Evolutionary conservation across 1,140 invertebrate species (phyloP), one percentile per base, ranked within the genome.

Genomic region (Lethrus apterus): DNA sequence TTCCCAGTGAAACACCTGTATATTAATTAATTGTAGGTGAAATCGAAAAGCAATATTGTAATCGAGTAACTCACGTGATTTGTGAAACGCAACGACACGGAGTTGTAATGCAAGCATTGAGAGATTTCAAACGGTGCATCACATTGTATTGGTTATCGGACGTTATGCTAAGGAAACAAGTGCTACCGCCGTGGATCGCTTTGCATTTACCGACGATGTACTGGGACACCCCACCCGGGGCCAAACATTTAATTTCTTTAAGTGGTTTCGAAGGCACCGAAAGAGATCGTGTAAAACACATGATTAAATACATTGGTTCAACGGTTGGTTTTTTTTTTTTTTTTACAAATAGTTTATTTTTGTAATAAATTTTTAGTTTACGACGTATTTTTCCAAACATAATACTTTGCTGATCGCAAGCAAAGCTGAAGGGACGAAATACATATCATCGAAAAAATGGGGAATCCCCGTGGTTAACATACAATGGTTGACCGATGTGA

Each of bases 91-190:
- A 94, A 68, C 80, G 84, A 21, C 87, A 89, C 61, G 86, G 89
- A 20, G 79, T 88, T 14, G 89, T 92, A 10, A 87, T 89, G 72
- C 85, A 89, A 63, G 81, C 82, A 51, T 54, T 70, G 4, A 59
- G 74, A 8, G 73, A 76, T 34, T 58, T 49, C 35, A 65, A 66
- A 55, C 46, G 64, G 35, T 89, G 93, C 60, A 88, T 98, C 3
- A 95, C 91, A 4, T 83, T 91, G 7, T 88, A 88, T 69, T 98
- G 94, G 94, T 69, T 98, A 9, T 93, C 87, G 48, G 93, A 97
- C 66, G 83, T 91, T 18, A 78, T 95, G 44, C 62, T 78, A 1
- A 82, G 85, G 41, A 84, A 90, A 54, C 86, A 88, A 62, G 80
- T 67, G 3, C 60, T 82, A 44, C 89, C 91, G 1, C 93, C 94